Conservation (phyloP, 2,888 invertebrate species). For the Drosophila yooni region DNA sequence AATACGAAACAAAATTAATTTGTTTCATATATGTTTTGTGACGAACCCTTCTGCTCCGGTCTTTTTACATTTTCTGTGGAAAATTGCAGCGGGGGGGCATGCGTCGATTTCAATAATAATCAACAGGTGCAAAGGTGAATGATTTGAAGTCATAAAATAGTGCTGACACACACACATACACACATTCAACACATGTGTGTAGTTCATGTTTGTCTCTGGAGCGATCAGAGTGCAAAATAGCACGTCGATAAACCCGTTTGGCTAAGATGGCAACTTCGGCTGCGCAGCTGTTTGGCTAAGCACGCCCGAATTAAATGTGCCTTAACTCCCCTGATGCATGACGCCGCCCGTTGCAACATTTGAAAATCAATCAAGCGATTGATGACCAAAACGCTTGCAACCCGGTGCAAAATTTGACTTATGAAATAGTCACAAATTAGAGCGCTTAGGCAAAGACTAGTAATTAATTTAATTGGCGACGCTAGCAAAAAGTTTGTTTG, state of each 20-base stretch:
- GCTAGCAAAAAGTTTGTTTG: not conserved
- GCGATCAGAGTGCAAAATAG: slow-evolving; percentile 29
- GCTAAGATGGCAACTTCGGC: slow-evolving; percentile 14
- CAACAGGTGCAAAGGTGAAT: slow-evolving; percentile 46
- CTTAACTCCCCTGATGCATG: slow-evolving; percentile 39
- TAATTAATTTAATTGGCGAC: not conserved
- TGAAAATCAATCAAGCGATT: slow-evolving; percentile 42
- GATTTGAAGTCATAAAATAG: slow-evolving; percentile 6
- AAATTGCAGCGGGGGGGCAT: too few relatives aligned
- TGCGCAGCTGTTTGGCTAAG: slow-evolving; percentile 7
- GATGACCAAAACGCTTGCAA: slow-evolving; percentile 7
- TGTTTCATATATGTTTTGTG: not conserved
- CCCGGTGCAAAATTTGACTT: not conserved
- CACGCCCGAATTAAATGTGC: slow-evolving; percentile 35
- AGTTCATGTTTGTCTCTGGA: slow-evolving; percentile 1
- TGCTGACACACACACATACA: not conserved
- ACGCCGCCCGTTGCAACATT: slow-evolving; percentile 51
- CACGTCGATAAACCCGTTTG: slow-evolving; percentile 40
- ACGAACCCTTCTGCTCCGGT: slow-evolving; percentile 4
- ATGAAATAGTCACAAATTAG: not conserved
- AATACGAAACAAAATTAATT: not conserved
- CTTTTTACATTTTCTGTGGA: not conserved
- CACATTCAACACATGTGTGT: not conserved
- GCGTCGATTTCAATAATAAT: slow-evolving; percentile 20
- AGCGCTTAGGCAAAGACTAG: not conserved